Evolutionary conservation across 2,888 invertebrate genomes (phyloP).

Genomic region (Hemithea aestivaria): DNA sequence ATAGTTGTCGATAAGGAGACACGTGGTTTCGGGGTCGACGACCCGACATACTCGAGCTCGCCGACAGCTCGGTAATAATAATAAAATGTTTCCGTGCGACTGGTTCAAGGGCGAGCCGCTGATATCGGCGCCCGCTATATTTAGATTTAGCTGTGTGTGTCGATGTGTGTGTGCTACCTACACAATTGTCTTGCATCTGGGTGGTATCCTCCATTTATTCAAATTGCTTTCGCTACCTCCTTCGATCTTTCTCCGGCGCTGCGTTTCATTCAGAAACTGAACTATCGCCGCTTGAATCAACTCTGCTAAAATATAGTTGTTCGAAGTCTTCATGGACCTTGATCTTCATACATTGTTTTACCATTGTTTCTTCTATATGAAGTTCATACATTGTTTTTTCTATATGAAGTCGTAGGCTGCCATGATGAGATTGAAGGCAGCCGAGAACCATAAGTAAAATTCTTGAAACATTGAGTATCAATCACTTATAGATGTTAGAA

Average conservation of each 20-base stretch:
- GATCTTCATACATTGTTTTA: too few species aligned
- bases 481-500: too few species aligned
- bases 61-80: conserved; percentile 79
- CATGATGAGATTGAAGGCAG: too few species aligned
- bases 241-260: conserved; percentile 20
- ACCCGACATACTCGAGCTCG: conserved; percentile 77
- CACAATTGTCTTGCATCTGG: conserved; percentile 50
- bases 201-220: conserved; percentile 23
- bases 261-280: conserved; percentile 16
- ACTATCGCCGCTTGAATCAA: conserved; percentile 6
- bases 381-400: too few species aligned
- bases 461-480: too few species aligned
- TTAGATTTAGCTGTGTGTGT: conserved; percentile 76
- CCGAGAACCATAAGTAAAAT: too few species aligned
- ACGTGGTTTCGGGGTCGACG: conserved; percentile 76
- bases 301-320: too few species aligned
- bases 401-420: too few species aligned
- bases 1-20: conserved; percentile 80
- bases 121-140: conserved; percentile 79
- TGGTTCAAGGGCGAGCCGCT: conserved; percentile 80
- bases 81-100: conserved; percentile 80
- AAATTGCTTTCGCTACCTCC: conserved; percentile 19
- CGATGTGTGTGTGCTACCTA: conserved; percentile 55
- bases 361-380: too few species aligned
- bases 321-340: too few species aligned